Base-by-base conservation (phyloP, 2,888 invertebrate species). In the Archips xylosteana region DNA sequence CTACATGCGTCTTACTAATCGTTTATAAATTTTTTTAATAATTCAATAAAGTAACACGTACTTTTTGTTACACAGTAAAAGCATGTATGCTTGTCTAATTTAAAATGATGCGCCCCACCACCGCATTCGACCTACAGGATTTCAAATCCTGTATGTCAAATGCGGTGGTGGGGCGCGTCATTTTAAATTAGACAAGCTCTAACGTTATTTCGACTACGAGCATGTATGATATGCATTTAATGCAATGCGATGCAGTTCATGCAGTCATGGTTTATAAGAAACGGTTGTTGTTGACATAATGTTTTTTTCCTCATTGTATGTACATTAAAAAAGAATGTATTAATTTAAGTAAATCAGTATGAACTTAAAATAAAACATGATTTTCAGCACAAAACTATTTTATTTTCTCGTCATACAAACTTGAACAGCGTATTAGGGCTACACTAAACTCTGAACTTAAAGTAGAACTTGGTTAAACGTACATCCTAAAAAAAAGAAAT, bases 371-470 rank as follows among this genome's bases (percentile, higher is more conserved):
- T 73, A 64, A 73, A 73, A 68, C 63, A 34, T 61, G 64, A 32
- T 65, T 70, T 70, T 51, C 70, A 66, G 70, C 70, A 70, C 61
- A 66, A 74, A 65, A 65, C 70, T 60, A 65, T 74, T 74, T 70
- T 70, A 73, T 73, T 39, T 23, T 54, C 13, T 67, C 66, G 15
- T 45, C 6, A 49, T 60, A 63, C 47, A 68, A 73, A 68, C 67
- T 62, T 68, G 57, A 67, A 72, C 49, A 59, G 39, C 68, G 13
- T 61, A 51, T 62, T 13, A 64, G 42, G 47, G 60, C 54, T 62
- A 67, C 13, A 57, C 65, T 66, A 62, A 64, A 64, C 32, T 45
- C 34, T n/a, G 39, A 15, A 23, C 63, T 23, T 65, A 60, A 71
- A 54, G 32, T 59, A 39, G 15, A 36, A 51, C 13, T 34, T 36